These are phyloP conservation scores for Ctenopoma kingsleyae DNA, from an alignment of 2,797 vertebrate genomes.

Conservation along the genomic window DNA sequence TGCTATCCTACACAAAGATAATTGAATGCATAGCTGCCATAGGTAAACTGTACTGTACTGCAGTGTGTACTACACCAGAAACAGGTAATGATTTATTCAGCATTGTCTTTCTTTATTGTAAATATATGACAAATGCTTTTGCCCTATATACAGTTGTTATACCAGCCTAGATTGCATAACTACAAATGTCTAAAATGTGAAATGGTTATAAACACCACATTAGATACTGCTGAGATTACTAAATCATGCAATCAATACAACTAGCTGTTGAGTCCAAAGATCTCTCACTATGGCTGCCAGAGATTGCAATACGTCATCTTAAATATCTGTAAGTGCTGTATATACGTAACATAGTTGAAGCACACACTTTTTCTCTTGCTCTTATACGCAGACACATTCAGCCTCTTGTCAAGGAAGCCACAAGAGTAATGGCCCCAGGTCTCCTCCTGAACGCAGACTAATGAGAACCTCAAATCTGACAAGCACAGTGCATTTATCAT, in stretches of 20 bases:
- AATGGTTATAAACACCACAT: not conserved
- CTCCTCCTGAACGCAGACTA: constrained; percentile 84
- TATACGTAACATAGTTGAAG: constrained; percentile 23
- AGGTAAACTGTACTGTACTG: too few relatives aligned
- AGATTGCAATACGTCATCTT: not conserved
- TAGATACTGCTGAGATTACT: not conserved
- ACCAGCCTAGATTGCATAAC: not conserved
- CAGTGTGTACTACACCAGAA: too few relatives aligned
- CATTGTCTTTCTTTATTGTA: too few relatives aligned
- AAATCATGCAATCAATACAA: not conserved
- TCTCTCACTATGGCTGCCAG: constrained; percentile 2
- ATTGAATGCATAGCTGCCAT: not conserved
- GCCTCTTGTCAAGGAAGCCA: constrained; percentile 67
- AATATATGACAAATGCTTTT: too few relatives aligned
- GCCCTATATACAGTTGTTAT: too few relatives aligned
- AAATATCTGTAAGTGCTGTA: constrained; percentile 5
- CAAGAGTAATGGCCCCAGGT: constrained; percentile 81
- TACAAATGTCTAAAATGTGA: not conserved
- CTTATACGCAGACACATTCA: constrained; percentile 55
- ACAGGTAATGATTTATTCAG: too few relatives aligned
- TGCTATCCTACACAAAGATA: not conserved
- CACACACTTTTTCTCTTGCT: constrained; percentile 21
- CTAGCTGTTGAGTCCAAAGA: constrained; percentile 1
- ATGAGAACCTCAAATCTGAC: constrained; percentile 86
- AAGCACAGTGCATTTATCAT: constrained; percentile 86